These are phyloP conservation scores for Linnaemya tessellans DNA, from an alignment of 2,888 invertebrate genomes.

Conservation along the genomic window DNA sequence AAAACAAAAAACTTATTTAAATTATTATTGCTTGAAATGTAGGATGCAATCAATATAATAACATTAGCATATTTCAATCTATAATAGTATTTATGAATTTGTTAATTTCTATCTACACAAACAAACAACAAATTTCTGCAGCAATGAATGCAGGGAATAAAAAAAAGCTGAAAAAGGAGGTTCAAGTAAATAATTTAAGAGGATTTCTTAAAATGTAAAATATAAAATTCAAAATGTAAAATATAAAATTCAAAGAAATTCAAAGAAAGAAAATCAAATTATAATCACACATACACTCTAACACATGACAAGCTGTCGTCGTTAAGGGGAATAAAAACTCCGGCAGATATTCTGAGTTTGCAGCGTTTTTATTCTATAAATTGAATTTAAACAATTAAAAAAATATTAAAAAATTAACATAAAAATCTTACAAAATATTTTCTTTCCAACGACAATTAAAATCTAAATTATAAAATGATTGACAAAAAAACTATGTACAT, in stretches of 20 bases:
- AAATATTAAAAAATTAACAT: too few species aligned
- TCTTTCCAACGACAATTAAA: too few species aligned
- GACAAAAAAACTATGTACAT: too few species aligned
- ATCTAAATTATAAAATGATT: too few species aligned
- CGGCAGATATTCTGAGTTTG: too few species aligned
- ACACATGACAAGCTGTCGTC: too few species aligned
- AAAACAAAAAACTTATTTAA: not conserved
- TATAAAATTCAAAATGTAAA: conserved; percentile 2
- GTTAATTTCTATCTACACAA: conserved; percentile 9
- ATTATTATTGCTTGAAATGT: not conserved
- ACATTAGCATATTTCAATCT: conserved; percentile 36
- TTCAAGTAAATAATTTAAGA: conserved; percentile 63
- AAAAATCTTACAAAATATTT: too few species aligned
- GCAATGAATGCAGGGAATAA: not conserved
- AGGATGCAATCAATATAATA: conserved; percentile 11
- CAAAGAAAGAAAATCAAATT: not conserved
- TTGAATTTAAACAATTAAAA: too few species aligned
- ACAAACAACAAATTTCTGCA: conserved; percentile 1
- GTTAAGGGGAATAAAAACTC: too few species aligned
- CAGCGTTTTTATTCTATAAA: too few species aligned
- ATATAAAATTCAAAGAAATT: conserved; percentile 55
- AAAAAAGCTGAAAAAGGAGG: not conserved
- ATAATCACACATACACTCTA: not conserved
- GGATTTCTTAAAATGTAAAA: conserved; percentile 55
- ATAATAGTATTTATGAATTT: conserved; percentile 19